A percentile compares a stretch with the other conserved stretches of the same genome.
Conservation (phyloP, 1,140 invertebrate species). For the Drosophila punjabiensis region DNA sequence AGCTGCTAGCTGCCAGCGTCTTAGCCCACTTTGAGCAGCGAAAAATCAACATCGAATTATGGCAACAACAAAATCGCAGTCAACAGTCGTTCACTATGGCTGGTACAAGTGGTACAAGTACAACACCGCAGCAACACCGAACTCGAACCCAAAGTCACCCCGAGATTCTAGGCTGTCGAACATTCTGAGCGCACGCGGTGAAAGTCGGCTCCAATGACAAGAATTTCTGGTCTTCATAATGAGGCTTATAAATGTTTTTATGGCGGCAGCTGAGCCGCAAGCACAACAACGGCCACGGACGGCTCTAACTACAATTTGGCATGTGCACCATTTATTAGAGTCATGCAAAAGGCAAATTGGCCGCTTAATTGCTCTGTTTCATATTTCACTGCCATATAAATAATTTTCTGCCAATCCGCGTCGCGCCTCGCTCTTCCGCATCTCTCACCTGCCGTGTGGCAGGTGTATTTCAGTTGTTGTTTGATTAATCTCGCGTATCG, state of each 20-base stretch:
- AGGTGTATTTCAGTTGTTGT: conserved; percentile 38
- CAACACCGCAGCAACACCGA: conserved; percentile 9
- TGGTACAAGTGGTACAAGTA: conserved; percentile 36
- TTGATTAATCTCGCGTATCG: conserved; percentile 35
- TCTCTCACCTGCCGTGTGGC: conserved; percentile 33
- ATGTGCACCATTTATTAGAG: conserved; percentile 82
- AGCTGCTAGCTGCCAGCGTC: conserved; percentile 22
- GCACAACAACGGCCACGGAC: conserved; percentile 43
- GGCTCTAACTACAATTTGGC: conserved; percentile 68
- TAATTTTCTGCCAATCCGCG: conserved; percentile 15
- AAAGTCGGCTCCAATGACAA: conserved; percentile 77
- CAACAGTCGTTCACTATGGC: conserved; percentile 48
- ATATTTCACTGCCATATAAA: conserved; percentile 27
- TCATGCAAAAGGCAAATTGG: conserved; percentile 72
- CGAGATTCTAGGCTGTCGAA: conserved; percentile 44
- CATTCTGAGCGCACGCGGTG: conserved; percentile 67
- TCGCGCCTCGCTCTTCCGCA: conserved; percentile 8
- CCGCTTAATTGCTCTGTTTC: conserved; percentile 72
- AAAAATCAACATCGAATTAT: conserved; percentile 82
- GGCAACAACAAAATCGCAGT: conserved; percentile 70
- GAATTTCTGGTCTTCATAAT: conserved; percentile 84
- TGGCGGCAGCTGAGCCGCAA: conserved; percentile 66
- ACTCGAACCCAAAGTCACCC: conserved; percentile 2
- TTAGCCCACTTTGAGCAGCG: conserved; percentile 77
- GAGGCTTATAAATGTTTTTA: conserved; percentile 83